Conservation (phyloP, 23 tunicate genomes). For the Styela clava region DNA sequence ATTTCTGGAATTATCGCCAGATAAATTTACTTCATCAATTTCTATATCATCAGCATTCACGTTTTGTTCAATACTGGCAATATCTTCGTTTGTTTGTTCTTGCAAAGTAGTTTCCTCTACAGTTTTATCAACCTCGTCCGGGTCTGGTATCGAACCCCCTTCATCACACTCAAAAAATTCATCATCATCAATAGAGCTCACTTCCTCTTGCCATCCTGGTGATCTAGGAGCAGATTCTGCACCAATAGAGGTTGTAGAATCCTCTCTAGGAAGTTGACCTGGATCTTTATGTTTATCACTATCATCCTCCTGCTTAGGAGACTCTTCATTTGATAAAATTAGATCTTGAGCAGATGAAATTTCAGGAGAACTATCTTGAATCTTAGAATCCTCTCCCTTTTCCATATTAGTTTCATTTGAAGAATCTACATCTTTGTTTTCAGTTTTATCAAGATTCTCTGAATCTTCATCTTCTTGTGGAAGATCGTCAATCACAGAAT, state of each 20-base stretch:
- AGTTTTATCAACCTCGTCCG: not conserved
- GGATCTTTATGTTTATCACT: not conserved
- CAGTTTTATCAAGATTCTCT: not conserved
- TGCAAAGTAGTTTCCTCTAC: not conserved
- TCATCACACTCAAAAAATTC: slow-evolving; percentile 51
- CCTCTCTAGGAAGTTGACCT: not conserved
- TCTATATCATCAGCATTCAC: slow-evolving; percentile 6
- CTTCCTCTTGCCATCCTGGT: slow-evolving; percentile 8
- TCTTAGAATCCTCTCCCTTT: not conserved
- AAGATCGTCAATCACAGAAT: not conserved
- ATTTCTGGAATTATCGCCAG: too few species aligned
- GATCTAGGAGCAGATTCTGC: not conserved
- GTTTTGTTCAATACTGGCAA: too few species aligned
- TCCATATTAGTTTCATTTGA: not conserved
- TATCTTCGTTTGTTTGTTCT: too few species aligned
- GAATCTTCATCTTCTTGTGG: not conserved
- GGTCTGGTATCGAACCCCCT: not conserved
- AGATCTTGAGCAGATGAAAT: not conserved
- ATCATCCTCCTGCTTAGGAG: not conserved
- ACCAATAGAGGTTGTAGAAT: not conserved
- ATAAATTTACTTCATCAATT: not conserved
- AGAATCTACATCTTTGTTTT: not conserved
- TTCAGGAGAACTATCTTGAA: not conserved
- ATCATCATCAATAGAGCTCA: slow-evolving; percentile 29
- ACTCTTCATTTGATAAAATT: not conserved